phyloP scores from a whole-genome alignment of 2,113 vertebrate genomes.

The Hippocampus abdominalis region DNA sequence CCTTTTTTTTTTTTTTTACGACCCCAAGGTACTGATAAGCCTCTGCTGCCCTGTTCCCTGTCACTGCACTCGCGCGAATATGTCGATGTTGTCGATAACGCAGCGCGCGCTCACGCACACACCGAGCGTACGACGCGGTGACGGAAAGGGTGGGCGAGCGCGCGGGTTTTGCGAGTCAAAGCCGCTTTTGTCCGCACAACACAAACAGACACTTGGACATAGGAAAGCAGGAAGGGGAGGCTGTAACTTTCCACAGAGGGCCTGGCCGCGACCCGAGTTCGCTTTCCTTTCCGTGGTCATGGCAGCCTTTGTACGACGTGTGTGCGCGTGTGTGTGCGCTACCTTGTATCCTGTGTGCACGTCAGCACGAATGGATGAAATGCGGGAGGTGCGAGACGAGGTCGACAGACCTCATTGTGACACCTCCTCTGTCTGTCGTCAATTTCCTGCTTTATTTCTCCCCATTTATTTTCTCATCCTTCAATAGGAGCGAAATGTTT shows the following conservation, averaged over 20 bases:
- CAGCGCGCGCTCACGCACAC: background rate
- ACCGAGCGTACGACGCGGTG: background rate
- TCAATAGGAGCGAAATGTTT: background rate
- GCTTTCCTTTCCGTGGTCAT: slow-evolving; percentile 24
- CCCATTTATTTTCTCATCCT: background rate
- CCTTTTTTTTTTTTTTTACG: no score
- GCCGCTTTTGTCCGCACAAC: slow-evolving; percentile 1
- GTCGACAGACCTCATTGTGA: slow-evolving; percentile 31
- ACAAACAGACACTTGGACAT: slow-evolving; percentile 10
- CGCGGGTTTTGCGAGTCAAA: slow-evolving; percentile 4
- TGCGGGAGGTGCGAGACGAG: slow-evolving; percentile 38
- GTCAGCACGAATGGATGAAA: slow-evolving; percentile 36
- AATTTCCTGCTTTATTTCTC: background rate
- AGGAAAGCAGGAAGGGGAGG: slow-evolving; percentile 46
- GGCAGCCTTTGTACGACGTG: slow-evolving; percentile 22
- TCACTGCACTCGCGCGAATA: slow-evolving; percentile 21
- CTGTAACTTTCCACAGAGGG: slow-evolving; percentile 23
- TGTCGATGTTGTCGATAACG: background rate
- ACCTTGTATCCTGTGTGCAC: slow-evolving; percentile 26
- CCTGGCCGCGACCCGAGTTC: slow-evolving; percentile 21
- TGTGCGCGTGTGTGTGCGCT: slow-evolving; percentile 31
- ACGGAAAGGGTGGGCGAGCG: background rate
- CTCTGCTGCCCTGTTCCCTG: background rate
- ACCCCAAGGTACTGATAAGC: no score
- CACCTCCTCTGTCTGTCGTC: slow-evolving; percentile 25